Evolutionary conservation across 1,140 invertebrate genomes (phyloP).

Genomic region (Scaptodrosophila lebanonensis): DNA sequence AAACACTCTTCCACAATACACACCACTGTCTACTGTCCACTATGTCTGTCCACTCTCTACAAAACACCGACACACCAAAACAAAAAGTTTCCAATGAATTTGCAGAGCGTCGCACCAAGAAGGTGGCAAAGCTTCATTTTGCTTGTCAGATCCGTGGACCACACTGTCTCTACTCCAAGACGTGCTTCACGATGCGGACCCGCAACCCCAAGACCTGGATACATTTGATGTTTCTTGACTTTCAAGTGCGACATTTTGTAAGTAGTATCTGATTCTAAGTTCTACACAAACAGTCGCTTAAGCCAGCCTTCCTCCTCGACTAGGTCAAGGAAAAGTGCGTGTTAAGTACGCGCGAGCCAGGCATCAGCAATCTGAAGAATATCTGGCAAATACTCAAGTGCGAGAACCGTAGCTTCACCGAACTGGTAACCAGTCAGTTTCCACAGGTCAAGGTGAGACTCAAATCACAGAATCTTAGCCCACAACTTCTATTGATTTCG

Average conservation of each 20-base stretch:
- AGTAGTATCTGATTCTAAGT: constrained; percentile 14
- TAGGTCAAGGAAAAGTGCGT: constrained; percentile 88
- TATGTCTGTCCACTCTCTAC: constrained; percentile 4
- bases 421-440: constrained; percentile 94
- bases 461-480: no score
- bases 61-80: constrained; percentile 37
- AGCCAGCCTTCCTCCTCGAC: constrained; percentile 18
- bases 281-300: neutral
- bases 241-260: constrained; percentile 82
- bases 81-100: constrained; percentile 76
- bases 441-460: constrained; percentile 86
- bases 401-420: constrained; percentile 92
- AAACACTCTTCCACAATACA: constrained; percentile 11
- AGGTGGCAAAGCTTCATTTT: constrained; percentile 92
- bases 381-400: constrained; percentile 95
- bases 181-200: constrained; percentile 91
- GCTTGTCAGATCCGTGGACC: constrained; percentile 90
- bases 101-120: constrained; percentile 88
- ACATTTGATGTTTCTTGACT: constrained; percentile 95
- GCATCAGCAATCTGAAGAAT: constrained; percentile 89
- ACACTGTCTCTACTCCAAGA: constrained; percentile 92
- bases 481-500: neutral
- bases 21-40: neutral
- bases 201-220: constrained; percentile 93
- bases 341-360: constrained; percentile 88